These are phyloP conservation scores for Silvanus unidentatus DNA, from an alignment of 2,888 invertebrate genomes.

Conservation along the genomic window DNA sequence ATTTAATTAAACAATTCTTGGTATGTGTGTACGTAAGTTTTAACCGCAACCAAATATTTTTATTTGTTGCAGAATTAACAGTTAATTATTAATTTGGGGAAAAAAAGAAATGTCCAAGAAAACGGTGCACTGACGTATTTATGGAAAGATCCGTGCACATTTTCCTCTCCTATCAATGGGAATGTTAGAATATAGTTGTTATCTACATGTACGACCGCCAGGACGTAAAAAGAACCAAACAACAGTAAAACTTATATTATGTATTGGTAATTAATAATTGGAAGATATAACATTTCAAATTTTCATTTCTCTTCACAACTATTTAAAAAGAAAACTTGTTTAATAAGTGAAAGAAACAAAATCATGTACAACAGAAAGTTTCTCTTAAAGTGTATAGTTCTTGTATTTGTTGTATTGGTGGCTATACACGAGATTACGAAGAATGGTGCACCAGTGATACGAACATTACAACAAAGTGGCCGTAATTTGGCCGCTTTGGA, in stretches of 20 bases:
- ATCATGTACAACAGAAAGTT: slow-evolving; percentile 41
- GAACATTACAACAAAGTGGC: slow-evolving; percentile 46
- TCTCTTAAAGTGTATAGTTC: slow-evolving; percentile 35
- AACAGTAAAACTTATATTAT: not conserved
- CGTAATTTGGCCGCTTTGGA: slow-evolving; percentile 44
- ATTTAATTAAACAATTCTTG: too few species aligned
- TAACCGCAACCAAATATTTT: too few species aligned
- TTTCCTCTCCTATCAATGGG: slow-evolving; percentile 29
- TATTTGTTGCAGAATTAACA: too few species aligned
- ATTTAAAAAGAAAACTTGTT: slow-evolving; percentile 16
- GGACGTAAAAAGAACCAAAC: slow-evolving; percentile 35
- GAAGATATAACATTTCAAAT: not conserved
- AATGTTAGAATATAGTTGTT: slow-evolving; percentile 36
- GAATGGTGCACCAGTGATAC: slow-evolving; percentile 33
- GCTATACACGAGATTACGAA: slow-evolving; percentile 37
- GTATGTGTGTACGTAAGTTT: too few species aligned
- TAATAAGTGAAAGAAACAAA: too few species aligned
- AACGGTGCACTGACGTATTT: too few species aligned
- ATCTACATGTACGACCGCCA: slow-evolving; percentile 40
- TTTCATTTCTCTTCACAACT: not conserved
- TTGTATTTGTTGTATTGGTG: slow-evolving; percentile 33
- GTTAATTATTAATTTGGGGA: too few species aligned
- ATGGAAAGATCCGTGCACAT: too few species aligned
- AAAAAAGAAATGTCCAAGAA: too few species aligned
- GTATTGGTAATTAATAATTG: not conserved